Base-by-base conservation (phyloP, 2,113 vertebrate species). In the Rutilus rutilus region DNA sequence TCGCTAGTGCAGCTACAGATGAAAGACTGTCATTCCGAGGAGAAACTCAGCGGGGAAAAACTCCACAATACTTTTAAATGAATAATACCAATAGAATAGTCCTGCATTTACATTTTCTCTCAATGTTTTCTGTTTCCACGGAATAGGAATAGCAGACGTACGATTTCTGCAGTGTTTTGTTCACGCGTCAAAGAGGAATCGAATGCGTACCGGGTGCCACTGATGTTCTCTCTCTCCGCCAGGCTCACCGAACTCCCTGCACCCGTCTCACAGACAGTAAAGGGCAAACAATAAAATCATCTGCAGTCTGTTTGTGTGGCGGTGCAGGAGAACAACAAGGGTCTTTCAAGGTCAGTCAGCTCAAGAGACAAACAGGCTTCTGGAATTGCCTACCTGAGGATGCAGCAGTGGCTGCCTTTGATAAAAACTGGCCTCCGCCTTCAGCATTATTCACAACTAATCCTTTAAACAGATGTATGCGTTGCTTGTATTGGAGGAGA, bases 281-380 rank as follows among this genome's bases (percentile, higher is more conserved):
- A 86, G 85, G 67, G 78, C 69, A 76, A 82, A 82, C 42, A 64
- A 81, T 80, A 74, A 65, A 64, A 86, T 86, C 27, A 75, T 86
- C 69, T 82, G 85, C 69, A 86, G 78, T 76, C 85, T 82, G 79
- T 74, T 67, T 71, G 78, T 75, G 69, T 79, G 57, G 71, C 21
- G 27, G 69, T 74, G 60, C 62, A 59, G 25, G 80, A 64, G 59
- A 82, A 64, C 42, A 86, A 62, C 64, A 79, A 74, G 76, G 73
- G 81, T 79, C 65, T 73, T 84, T 87, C 86, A 83, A 87, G 86
- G 86, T 78, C 75, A 84, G 21, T 36, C 64, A 25, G 67, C 86
- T 78, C 62, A 27, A 19, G 74, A 83, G 80, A 71, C 65, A 27
- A 86, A 30, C 65, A 52, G 64, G 57, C 50, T 75, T 50, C 42